These are phyloP conservation scores for Mormyrus iriodes DNA, from an alignment of 2,113 vertebrate species.

Conservation along the genomic window DNA sequence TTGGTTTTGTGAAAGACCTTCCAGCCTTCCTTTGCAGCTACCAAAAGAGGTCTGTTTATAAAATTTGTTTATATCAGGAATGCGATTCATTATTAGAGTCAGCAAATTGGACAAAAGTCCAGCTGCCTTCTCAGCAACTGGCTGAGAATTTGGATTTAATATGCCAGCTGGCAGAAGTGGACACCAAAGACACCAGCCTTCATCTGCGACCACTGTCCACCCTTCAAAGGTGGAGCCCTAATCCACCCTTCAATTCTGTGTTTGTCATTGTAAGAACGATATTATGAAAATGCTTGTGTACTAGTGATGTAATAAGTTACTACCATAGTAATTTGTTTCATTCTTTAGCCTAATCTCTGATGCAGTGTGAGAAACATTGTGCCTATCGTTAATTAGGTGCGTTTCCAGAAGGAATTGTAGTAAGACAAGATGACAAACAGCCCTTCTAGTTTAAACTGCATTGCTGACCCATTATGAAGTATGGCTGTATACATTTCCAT, in stretches of 20 bases:
- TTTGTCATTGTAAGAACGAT: background rate
- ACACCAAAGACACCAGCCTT: background rate
- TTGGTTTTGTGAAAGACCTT: background rate
- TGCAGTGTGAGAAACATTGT: background rate
- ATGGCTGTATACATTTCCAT: background rate
- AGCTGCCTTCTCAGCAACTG: background rate
- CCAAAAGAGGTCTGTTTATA: background rate
- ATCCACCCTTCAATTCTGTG: background rate
- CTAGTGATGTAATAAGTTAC: background rate
- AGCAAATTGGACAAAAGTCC: background rate
- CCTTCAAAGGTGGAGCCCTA: background rate
- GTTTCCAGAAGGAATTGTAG: background rate
- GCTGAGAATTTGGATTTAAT: background rate
- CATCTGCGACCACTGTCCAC: background rate
- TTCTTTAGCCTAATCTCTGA: background rate
- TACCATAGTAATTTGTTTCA: background rate
- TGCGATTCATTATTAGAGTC: background rate
- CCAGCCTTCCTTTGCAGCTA: background rate
- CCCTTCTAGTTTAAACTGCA: background rate
- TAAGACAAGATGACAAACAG: background rate
- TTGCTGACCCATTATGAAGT: background rate
- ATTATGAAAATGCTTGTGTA: background rate
- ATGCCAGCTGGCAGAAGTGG: background rate
- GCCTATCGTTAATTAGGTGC: background rate
- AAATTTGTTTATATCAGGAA: background rate